phyloP scores from a whole-genome alignment of 2,888 invertebrate species.

The Tethea ocularis region DNA sequence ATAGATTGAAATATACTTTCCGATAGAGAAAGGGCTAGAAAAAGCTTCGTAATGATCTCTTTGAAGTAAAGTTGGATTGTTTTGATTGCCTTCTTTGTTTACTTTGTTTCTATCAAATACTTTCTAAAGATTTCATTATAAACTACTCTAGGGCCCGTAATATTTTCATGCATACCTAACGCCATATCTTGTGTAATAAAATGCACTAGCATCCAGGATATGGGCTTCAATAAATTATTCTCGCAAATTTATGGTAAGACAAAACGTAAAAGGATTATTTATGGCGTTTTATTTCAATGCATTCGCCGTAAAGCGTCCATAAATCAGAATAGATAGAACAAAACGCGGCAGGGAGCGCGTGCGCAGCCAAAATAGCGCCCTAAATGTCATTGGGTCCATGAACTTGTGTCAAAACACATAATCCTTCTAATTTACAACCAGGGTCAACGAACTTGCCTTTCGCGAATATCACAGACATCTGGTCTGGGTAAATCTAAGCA shows the following conservation, averaged over 20 bases:
- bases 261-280: conserved; percentile 30
- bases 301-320: conserved; percentile 36
- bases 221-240: conserved; percentile 5
- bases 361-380: conserved; percentile 57
- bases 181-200: not conserved
- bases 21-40: conserved; percentile 1
- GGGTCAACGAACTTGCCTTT: conserved; percentile 57
- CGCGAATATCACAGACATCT: conserved; percentile 47
- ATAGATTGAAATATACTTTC: not conserved
- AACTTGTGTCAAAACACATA: conserved; percentile 63
- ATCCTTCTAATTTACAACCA: conserved; percentile 54
- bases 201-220: not conserved
- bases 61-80: not conserved
- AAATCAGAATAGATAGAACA: conserved; percentile 52
- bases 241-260: conserved; percentile 19
- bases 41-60: not conserved
- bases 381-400: conserved; percentile 74
- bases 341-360: conserved; percentile 30
- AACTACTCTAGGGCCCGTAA: not conserved
- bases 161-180: not conserved
- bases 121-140: not conserved
- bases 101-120: not conserved
- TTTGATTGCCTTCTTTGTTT: not conserved
- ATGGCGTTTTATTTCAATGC: conserved; percentile 20
- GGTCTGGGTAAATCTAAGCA: conserved; percentile 17